Conservation (phyloP, 2,113 vertebrate species). For the Lathamus discolor region DNA sequence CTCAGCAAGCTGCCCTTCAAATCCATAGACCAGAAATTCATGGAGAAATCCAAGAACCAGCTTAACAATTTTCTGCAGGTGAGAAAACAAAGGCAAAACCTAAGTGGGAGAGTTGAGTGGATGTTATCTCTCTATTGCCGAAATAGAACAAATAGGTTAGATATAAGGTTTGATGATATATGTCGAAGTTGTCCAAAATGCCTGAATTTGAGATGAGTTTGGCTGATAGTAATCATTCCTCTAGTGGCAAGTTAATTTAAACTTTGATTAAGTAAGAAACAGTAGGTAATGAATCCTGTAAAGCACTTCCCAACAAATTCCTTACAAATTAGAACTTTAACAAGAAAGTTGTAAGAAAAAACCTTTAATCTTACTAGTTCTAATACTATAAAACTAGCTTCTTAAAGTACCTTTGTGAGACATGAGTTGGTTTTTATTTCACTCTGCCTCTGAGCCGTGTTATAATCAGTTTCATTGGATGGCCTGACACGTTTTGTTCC, state of each 20-base stretch:
- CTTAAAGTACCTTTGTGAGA: neutral
- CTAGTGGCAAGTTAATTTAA: neutral
- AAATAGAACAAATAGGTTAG: neutral
- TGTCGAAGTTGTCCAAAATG: neutral
- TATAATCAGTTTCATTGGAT: neutral
- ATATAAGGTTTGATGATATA: neutral
- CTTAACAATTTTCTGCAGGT: constrained; percentile 97
- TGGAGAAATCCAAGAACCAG: constrained; percentile 97
- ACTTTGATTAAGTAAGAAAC: neutral
- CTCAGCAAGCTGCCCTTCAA: constrained; percentile 99
- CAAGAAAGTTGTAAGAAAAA: neutral
- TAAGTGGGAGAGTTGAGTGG: neutral
- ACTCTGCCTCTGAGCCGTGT: neutral
- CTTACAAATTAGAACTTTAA: neutral
- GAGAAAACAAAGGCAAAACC: constrained; percentile 35
- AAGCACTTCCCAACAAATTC: neutral
- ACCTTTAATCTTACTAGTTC: neutral
- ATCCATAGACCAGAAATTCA: constrained; percentile 96
- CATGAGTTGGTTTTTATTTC: neutral
- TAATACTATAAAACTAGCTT: neutral
- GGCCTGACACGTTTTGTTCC: neutral
- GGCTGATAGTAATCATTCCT: neutral
- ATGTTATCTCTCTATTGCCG: neutral
- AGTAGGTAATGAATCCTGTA: neutral
- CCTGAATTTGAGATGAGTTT: neutral